Conservation (phyloP, 2,797 vertebrate species). For the Syngnathus rostellatus region DNA sequence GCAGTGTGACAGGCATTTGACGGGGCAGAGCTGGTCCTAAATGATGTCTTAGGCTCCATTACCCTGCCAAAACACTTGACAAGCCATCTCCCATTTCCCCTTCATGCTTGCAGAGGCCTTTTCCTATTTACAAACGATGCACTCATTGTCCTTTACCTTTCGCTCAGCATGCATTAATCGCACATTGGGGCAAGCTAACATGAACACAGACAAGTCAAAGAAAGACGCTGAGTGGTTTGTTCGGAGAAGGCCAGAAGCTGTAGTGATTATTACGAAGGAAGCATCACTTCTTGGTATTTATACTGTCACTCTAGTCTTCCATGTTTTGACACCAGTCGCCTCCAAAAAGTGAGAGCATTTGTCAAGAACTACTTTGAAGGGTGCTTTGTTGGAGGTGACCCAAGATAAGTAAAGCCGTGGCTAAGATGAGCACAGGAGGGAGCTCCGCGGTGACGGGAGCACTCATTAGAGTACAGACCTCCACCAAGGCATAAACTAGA, state of each 20-base stretch:
- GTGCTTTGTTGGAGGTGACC: conserved; percentile 56
- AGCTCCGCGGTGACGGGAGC: background rate
- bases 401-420: conserved; percentile 57
- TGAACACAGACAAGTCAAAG: conserved; percentile 39
- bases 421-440: conserved; percentile 30
- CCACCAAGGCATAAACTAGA: background rate
- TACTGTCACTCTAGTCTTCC: conserved; percentile 49
- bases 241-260: conserved; percentile 30
- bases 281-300: conserved; percentile 61
- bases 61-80: conserved; percentile 66
- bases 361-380: conserved; percentile 37
- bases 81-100: conserved; percentile 58
- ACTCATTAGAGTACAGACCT: background rate
- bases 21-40: conserved; percentile 58
- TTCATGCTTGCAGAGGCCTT: conserved; percentile 60
- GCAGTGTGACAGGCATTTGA: conserved; percentile 66
- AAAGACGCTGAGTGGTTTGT: conserved; percentile 22
- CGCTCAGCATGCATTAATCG: conserved; percentile 53
- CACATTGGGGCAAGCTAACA: conserved; percentile 44
- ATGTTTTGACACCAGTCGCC: conserved; percentile 45
- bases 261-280: conserved; percentile 58
- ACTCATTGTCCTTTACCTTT: conserved; percentile 59
- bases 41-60: conserved; percentile 70
- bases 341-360: conserved; percentile 45
- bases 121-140: conserved; percentile 55